Conservation (phyloP, 1,140 invertebrate species). For the Heliconius congener region DNA sequence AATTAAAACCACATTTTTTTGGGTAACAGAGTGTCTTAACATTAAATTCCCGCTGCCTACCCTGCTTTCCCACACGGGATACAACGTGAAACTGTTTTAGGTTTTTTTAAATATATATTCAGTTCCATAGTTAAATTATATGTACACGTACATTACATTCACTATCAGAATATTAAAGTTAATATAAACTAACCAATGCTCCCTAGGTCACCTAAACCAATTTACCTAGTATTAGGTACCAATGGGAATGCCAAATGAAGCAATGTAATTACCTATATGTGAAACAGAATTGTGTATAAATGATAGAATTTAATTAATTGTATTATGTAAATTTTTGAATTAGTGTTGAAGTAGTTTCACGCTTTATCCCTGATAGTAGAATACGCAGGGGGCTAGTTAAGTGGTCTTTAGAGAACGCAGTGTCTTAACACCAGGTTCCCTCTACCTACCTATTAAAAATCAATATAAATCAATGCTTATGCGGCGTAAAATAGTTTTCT, state of each 20-base stretch:
- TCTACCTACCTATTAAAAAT: no score
- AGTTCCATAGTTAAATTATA: neutral
- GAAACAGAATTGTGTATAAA: neutral
- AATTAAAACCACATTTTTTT: no score
- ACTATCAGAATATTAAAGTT: constrained; percentile 4
- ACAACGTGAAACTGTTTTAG: no score
- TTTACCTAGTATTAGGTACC: neutral
- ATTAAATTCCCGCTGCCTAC: no score
- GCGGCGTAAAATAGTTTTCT: no score
- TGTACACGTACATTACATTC: neutral
- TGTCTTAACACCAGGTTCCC: no score
- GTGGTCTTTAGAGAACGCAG: no score
- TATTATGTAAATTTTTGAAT: neutral
- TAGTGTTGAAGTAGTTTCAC: neutral
- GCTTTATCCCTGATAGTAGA: no score
- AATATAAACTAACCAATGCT: neutral
- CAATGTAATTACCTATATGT: constrained; percentile 1
- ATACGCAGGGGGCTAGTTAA: no score
- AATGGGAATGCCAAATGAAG: constrained; percentile 4
- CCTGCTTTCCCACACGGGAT: no score
- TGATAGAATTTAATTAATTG: neutral
- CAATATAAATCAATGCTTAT: no score
- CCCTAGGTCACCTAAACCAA: neutral
- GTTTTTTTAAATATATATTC: neutral
- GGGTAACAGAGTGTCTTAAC: no score